Percentiles rank a stretch among this genome's conserved stretches.
These are phyloP conservation scores for Eurystomus gularis DNA, from an alignment of 2,113 vertebrate species.

Conservation along the genomic window DNA sequence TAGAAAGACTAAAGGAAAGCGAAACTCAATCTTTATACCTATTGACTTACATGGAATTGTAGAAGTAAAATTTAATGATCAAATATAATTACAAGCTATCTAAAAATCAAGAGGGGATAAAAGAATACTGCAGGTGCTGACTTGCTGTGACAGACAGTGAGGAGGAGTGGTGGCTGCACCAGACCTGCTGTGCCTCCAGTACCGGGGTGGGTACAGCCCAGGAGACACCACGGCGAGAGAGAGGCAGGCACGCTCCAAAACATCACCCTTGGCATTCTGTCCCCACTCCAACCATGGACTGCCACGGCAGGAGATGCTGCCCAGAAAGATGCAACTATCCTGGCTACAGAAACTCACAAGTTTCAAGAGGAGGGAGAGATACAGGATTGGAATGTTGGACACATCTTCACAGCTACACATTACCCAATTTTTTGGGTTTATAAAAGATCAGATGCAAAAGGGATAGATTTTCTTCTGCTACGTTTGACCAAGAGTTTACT, in stretches of 20 bases:
- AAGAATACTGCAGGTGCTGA: background rate
- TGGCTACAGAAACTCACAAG: background rate
- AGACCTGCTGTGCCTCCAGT: background rate
- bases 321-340: background rate
- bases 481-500: background rate
- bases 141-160: background rate
- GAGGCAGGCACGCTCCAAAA: background rate
- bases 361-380: background rate
- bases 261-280: too few relatives aligned
- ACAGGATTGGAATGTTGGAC: fast-evolving
- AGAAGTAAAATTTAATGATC: background rate
- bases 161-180: background rate
- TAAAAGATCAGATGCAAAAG: background rate
- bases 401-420: background rate
- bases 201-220: too few relatives aligned
- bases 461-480: background rate
- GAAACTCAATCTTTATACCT: background rate
- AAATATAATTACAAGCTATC: background rate
- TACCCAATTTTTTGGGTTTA: background rate
- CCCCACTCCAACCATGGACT: background rate
- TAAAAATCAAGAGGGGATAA: background rate
- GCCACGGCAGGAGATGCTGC: background rate
- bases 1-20: background rate
- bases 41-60: background rate
- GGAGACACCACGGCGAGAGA: fast-evolving